A percentile compares a stretch with the other conserved stretches of the same genome.
Evolutionary conservation across 1,140 invertebrate genomes (phyloP).

Genomic region (Eriosoma lanigerum): DNA sequence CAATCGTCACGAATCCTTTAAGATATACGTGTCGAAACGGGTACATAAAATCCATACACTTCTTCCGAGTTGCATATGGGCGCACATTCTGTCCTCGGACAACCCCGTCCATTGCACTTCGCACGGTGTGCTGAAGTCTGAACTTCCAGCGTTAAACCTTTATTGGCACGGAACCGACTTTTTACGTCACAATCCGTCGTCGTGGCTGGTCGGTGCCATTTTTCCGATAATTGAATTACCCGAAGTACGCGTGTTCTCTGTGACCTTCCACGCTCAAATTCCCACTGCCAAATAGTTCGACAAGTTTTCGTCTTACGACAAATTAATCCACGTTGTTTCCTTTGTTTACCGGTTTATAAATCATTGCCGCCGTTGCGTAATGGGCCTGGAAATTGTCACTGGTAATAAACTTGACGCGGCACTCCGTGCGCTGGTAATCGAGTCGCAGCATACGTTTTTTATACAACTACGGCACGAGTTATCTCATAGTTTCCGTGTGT

Average conservation of each 20-base stretch:
- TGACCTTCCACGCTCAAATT: background rate
- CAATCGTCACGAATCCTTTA: background rate
- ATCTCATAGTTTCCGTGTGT: background rate
- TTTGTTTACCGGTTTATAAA: background rate
- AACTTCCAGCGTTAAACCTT: conserved; percentile 51
- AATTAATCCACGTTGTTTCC: background rate
- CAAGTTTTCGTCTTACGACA: background rate
- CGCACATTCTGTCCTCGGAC: conserved; percentile 57
- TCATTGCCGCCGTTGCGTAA: background rate
- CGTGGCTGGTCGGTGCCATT: background rate
- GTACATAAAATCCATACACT: conserved; percentile 57
- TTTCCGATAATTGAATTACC: background rate
- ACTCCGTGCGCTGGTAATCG: background rate
- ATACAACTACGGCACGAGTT: background rate
- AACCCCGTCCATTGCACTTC: conserved; percentile 61
- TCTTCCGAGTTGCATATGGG: conserved; percentile 56
- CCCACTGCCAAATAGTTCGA: background rate
- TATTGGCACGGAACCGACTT: conserved; percentile 54
- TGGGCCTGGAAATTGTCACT: background rate
- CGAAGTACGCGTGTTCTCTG: background rate
- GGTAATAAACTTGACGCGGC: background rate
- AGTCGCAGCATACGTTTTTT: background rate
- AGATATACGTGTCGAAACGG: conserved; percentile 58
- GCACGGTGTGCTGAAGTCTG: conserved; percentile 56
- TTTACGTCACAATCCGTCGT: background rate